Conservation (phyloP, 2,113 vertebrate species). For the Thamnophis sirtalis region DNA sequence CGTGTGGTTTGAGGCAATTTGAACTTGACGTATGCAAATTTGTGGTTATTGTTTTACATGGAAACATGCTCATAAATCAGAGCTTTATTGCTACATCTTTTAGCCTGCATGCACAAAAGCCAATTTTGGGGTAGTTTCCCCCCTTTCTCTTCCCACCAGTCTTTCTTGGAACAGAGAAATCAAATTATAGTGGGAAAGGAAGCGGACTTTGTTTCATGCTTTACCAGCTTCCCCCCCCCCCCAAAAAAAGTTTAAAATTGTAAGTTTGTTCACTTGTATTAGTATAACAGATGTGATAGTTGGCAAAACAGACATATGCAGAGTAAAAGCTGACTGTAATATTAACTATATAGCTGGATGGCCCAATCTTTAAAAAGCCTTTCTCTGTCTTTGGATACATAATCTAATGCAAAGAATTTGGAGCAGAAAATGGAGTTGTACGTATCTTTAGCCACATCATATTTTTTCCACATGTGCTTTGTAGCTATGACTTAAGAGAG, state of each 20-base stretch:
- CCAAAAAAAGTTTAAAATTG: neutral
- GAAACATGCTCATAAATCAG: neutral
- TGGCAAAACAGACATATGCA: conserved; percentile 36
- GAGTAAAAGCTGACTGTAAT: conserved; percentile 9
- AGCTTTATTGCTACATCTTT: neutral
- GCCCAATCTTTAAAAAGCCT: conserved; percentile 11
- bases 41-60: neutral
- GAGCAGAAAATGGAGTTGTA: neutral
- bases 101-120: neutral
- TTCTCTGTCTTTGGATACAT: neutral
- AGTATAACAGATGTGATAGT: neutral
- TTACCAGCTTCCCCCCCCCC: neutral
- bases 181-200: neutral
- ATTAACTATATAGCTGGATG: conserved; percentile 26
- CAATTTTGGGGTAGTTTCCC: neutral
- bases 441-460: neutral
- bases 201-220: neutral
- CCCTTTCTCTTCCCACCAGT: neutral
- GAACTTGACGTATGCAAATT: neutral
- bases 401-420: neutral
- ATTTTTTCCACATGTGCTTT: neutral
- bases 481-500: neutral
- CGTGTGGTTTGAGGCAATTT: neutral
- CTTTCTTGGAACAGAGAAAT: neutral
- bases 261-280: neutral